Percentiles rank a stretch among this genome's conserved stretches.
Conservation (phyloP, 2,888 invertebrate genomes). For the Drosophila conformis region DNA sequence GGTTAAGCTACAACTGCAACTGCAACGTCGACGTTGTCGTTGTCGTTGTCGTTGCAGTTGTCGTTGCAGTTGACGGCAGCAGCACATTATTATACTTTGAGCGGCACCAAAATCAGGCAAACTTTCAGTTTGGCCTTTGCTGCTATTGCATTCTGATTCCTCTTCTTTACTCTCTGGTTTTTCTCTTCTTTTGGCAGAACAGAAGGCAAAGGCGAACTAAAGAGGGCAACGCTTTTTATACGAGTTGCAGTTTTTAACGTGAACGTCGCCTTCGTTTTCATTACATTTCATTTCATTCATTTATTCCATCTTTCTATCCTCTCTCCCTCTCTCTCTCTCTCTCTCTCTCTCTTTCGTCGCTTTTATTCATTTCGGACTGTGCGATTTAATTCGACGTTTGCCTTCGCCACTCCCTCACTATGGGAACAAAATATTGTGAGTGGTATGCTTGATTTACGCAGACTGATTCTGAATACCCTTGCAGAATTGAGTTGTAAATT, state of each 20-base stretch:
- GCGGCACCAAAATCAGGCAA: conserved; percentile 71
- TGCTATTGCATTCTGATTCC: conserved; percentile 7
- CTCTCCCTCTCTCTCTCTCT: background rate
- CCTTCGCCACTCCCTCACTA: conserved; percentile 33
- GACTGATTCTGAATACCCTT: background rate
- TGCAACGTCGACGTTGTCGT: conserved; percentile 12
- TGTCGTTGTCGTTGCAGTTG: conserved; percentile 5
- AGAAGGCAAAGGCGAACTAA: conserved; percentile 43
- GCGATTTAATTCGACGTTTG: conserved; percentile 75
- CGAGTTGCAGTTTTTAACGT: conserved; percentile 63
- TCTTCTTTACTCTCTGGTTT: conserved; percentile 4
- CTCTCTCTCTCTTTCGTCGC: conserved; percentile 23
- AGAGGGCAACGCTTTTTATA: conserved; percentile 61
- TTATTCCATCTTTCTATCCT: conserved; percentile 56
- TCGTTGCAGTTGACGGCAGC: conserved; percentile 21
- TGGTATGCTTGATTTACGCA: background rate
- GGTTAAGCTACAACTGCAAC: conserved; percentile 9
- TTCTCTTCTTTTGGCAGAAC: conserved; percentile 56
- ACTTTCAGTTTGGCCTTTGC: conserved; percentile 52
- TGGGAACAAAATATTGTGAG: conserved; percentile 4
- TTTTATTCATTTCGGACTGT: conserved; percentile 71
- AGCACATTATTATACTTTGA: conserved; percentile 75
- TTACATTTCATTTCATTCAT: conserved; percentile 73
- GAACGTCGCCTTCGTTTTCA: conserved; percentile 65
- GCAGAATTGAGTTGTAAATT: background rate